Conservation (phyloP, 2,888 invertebrate genomes). For the Parthenolecanium corni region DNA sequence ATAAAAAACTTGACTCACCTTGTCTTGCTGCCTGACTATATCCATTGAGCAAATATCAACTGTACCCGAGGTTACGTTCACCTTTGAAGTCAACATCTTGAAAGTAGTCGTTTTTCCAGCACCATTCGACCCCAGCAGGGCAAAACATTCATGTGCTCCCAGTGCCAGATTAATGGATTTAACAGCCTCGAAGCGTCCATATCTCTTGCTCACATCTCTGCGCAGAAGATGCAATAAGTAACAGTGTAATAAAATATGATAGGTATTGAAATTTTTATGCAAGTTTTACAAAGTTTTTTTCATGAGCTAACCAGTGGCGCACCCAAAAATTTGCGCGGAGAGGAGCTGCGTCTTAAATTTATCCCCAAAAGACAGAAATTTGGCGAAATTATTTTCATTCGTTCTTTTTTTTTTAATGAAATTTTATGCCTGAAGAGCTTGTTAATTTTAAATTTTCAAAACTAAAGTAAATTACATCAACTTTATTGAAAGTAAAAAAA, state of each 20-base stretch:
- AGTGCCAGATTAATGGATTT: slow-evolving; percentile 61
- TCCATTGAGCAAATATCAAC: slow-evolving; percentile 47
- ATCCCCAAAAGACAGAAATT: too few species aligned
- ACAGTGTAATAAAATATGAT: background rate
- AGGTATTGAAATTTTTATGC: too few species aligned
- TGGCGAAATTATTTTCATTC: too few species aligned
- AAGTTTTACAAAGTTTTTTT: too few species aligned
- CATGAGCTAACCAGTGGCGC: too few species aligned
- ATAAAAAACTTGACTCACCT: background rate
- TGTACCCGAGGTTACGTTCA: slow-evolving; percentile 54
- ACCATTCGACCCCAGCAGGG: slow-evolving; percentile 71
- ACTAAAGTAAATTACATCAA: too few species aligned
- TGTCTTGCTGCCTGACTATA: slow-evolving; percentile 8
- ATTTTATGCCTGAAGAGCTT: too few species aligned
- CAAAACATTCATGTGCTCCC: slow-evolving; percentile 64
- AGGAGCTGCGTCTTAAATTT: too few species aligned
- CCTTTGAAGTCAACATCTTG: slow-evolving; percentile 80
- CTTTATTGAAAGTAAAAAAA: too few species aligned
- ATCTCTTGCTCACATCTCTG: slow-evolving; percentile 47
- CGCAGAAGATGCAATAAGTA: background rate
- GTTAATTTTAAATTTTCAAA: too few species aligned
- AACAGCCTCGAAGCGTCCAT: slow-evolving; percentile 63
- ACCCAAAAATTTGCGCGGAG: too few species aligned
- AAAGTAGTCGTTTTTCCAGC: slow-evolving; percentile 83
- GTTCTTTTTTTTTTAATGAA: too few species aligned